phyloP scores from a whole-genome alignment of 2,888 invertebrate species.

The Heliconius charithonia region DNA sequence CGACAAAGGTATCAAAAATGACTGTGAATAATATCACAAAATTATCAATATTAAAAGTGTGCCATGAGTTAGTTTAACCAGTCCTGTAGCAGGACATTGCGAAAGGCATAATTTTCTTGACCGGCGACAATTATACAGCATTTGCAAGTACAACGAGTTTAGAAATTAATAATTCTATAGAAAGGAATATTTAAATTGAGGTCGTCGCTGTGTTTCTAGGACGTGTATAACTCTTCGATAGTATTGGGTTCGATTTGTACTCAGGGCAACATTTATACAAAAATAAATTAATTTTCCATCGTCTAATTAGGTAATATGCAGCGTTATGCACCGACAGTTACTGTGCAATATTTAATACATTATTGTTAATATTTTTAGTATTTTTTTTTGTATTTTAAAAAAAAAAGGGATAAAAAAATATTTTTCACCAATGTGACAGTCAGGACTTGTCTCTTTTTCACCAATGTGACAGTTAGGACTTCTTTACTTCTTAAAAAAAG shows the following conservation, averaged over 20 bases:
- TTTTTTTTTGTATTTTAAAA: too few species aligned
- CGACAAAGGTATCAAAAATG: too few species aligned
- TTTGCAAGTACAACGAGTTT: conserved; percentile 37
- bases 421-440: too few species aligned
- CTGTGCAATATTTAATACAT: too few species aligned
- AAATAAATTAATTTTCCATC: neutral
- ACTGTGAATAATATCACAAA: neutral
- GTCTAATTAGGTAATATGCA: too few species aligned
- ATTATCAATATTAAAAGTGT: neutral
- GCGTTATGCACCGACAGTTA: too few species aligned
- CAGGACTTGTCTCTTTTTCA: too few species aligned
- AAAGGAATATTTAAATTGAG: conserved; percentile 6
- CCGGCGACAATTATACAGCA: conserved; percentile 44
- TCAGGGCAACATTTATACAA: neutral
- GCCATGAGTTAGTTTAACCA: conserved; percentile 37
- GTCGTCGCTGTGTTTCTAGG: neutral
- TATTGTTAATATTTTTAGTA: too few species aligned
- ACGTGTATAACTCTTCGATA: neutral
- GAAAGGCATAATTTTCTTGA: conserved; percentile 46
- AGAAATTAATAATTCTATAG: conserved; percentile 29
- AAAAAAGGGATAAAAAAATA: too few species aligned
- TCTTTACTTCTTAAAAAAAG: too few species aligned
- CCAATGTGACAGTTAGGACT: too few species aligned
- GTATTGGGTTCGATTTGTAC: neutral
- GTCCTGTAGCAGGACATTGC: conserved; percentile 44